Base-by-base conservation (phyloP, 2,113 vertebrate species). In the Tinamus guttatus region DNA sequence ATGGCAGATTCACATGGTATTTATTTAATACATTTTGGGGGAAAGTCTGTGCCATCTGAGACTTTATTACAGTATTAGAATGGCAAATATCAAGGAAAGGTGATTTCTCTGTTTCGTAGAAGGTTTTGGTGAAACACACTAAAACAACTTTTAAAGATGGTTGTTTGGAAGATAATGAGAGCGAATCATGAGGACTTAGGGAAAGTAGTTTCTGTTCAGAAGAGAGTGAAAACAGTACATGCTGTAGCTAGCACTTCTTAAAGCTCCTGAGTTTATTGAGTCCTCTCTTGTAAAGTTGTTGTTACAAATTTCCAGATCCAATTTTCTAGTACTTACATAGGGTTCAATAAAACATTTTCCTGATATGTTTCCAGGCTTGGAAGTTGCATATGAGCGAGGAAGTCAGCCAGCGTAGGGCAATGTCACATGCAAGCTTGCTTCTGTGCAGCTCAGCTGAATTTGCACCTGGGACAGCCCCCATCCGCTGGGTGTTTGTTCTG, bases 101-200 rank as follows among this genome's bases (percentile, higher is more conserved):
- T 84, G 84, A 67, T 93, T 95, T 91, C 59, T 92, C 30, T 85
- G 5, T 87, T 38, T 78, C 75, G 43, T 38, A 86, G 52, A 86
- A 60, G 7, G 47, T 85, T 90, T 69, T 90, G 47, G 43, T 41
- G 59, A 91, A 93, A 74, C 41, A 71, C 58, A 63, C 76, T 89
- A 84, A 60, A 41, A 80, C 34, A 67, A 86, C 51, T 93, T 88
- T 91, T 93, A 76, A 81, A 85, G 87, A 87, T 70, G 25, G 22
- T 43, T 81, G 22, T 85, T 92, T 90, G 71, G 38, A 74, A 80
- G 51, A 38, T 36, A 60, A 41, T 65, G 82, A 84, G 63, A 95
- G 49, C 87, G 65, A 91, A 87, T 82, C 36, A 47, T 45, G 70
- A 87, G 76, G 45, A 76, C 20, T 36, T 58, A 40, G 59, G 43